A percentile compares a stretch with the other conserved stretches of the same genome.
phyloP scores from a whole-genome alignment of 2,888 invertebrate genomes.

The Ennomos fuscantarius region DNA sequence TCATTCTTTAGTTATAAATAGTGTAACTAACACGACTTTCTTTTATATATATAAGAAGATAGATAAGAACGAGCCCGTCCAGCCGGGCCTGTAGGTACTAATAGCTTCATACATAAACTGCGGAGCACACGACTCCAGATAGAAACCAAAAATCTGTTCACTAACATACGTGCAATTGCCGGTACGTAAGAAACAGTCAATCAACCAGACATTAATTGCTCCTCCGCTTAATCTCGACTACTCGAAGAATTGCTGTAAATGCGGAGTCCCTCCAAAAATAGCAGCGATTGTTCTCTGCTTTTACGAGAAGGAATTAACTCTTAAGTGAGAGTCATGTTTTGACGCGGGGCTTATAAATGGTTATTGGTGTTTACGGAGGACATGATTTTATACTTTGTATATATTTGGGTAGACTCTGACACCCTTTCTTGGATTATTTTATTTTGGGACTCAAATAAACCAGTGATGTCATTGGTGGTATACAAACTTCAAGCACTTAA shows the following conservation, averaged over 20 bases:
- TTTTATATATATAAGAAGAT: too few relatives aligned
- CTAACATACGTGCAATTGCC: conserved; percentile 13
- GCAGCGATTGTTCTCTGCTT: conserved; percentile 64
- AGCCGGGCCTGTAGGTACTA: too few relatives aligned
- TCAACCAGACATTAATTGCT: conserved; percentile 73
- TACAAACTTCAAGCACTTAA: neutral
- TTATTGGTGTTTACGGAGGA: conserved; percentile 57
- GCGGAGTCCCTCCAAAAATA: conserved; percentile 67
- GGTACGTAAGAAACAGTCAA: conserved; percentile 63
- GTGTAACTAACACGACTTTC: too few relatives aligned
- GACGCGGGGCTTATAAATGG: conserved; percentile 75
- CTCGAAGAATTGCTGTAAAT: conserved; percentile 61
- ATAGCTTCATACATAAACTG: too few relatives aligned
- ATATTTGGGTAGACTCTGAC: conserved; percentile 1
- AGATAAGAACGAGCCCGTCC: too few relatives aligned
- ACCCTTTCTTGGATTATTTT: conserved; percentile 6
- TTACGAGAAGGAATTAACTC: conserved; percentile 62
- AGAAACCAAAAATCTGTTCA: conserved; percentile 16
- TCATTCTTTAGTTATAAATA: too few relatives aligned
- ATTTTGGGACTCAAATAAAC: neutral
- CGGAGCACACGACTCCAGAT: too few relatives aligned
- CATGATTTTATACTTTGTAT: conserved; percentile 56
- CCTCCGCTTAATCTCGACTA: conserved; percentile 69
- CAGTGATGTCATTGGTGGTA: too few relatives aligned
- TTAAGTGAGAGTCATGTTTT: conserved; percentile 66